phyloP scores from a whole-genome alignment of 2,113 vertebrate genomes.

The Brachyhypopomus occidentalis region DNA sequence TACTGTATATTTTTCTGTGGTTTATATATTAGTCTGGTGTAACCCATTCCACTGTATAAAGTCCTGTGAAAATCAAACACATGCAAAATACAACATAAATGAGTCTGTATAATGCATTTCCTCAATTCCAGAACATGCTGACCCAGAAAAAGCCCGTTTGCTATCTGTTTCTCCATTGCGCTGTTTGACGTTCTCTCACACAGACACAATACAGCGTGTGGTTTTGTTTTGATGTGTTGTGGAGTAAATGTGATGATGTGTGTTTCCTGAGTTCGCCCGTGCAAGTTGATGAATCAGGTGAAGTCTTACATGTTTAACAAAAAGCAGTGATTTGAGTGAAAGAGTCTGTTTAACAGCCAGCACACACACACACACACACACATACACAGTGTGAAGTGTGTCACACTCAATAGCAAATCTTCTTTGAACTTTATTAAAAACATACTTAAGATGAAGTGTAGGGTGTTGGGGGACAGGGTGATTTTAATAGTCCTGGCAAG shows the following conservation, averaged over 20 bases:
- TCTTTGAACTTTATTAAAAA: constrained; percentile 16
- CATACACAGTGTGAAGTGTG: constrained; percentile 9
- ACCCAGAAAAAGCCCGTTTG: background rate
- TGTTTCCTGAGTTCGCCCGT: constrained; percentile 8
- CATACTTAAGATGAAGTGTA: background rate
- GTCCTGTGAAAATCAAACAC: too few species aligned
- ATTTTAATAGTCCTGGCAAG: background rate
- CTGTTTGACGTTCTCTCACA: background rate
- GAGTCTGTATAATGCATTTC: background rate
- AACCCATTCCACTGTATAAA: too few species aligned
- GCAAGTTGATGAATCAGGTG: constrained; percentile 10
- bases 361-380: constrained; percentile 14
- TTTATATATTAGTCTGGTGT: too few species aligned
- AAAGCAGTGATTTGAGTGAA: background rate
- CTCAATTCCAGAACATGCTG: background rate
- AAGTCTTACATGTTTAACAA: background rate
- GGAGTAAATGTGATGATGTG: constrained; percentile 60
- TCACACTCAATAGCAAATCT: background rate
- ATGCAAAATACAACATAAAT: too few species aligned
- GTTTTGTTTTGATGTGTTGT: constrained; percentile 35
- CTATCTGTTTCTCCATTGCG: too few species aligned
- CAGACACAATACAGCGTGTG: constrained; percentile 29
- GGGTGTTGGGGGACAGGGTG: background rate
- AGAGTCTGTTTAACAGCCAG: background rate
- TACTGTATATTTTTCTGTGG: too few species aligned